These are phyloP conservation scores for Gopherus flavomarginatus DNA, from an alignment of 2,113 vertebrate species.

Conservation along the genomic window DNA sequence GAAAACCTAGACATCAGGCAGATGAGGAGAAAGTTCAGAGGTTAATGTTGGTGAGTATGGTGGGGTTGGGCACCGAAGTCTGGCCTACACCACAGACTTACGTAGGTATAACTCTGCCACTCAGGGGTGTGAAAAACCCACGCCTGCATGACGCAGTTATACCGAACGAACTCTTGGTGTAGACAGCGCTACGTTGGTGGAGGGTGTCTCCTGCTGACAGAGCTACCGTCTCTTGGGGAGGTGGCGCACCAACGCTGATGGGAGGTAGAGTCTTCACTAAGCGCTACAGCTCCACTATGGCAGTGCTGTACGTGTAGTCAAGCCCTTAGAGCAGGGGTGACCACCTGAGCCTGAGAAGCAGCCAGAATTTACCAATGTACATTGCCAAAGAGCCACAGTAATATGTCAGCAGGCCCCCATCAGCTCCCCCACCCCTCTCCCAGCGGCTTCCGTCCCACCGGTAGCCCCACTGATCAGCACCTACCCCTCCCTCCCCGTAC, in stretches of 20 bases:
- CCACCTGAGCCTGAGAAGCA: too few species aligned
- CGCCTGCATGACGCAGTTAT: neutral
- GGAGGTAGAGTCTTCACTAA: neutral
- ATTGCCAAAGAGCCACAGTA: too few species aligned
- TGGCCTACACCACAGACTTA: neutral
- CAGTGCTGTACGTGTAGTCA: neutral
- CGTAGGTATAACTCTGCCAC: neutral
- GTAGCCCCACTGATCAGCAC: too few species aligned
- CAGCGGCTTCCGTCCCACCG: too few species aligned
- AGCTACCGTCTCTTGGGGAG: neutral
- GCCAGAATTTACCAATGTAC: too few species aligned
- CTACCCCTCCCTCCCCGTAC: too few species aligned
- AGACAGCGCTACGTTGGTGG: neutral
- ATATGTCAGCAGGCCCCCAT: too few species aligned
- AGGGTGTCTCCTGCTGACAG: neutral
- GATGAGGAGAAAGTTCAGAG: neutral
- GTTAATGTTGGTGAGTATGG: neutral
- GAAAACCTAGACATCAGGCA: neutral
- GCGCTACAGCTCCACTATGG: neutral
- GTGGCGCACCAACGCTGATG: neutral
- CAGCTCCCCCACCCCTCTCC: too few species aligned
- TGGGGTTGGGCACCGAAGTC: neutral
- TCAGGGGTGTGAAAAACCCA: neutral
- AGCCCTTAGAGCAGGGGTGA: too few species aligned
- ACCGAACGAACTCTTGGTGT: neutral